Percentiles rank a stretch among this genome's conserved stretches.
These are phyloP conservation scores for Tetheella fluctuosa DNA, from an alignment of 2,888 invertebrate genomes.

Conservation along the genomic window DNA sequence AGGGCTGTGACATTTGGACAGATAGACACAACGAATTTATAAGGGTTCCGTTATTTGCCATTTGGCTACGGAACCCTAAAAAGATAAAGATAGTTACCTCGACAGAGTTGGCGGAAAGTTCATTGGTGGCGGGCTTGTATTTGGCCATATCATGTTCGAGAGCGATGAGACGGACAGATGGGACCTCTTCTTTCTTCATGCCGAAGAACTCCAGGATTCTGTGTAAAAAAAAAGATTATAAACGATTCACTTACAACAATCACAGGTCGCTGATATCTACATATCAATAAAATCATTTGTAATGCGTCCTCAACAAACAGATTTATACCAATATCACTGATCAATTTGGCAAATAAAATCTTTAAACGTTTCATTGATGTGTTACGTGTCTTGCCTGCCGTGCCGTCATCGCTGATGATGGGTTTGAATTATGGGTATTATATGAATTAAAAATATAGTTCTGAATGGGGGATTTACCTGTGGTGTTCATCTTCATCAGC, in stretches of 20 bases:
- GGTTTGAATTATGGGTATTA: no score
- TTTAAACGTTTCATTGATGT: no score
- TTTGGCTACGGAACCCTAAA: neutral
- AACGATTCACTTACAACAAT: neutral
- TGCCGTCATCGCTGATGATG: no score
- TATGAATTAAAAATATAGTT: neutral
- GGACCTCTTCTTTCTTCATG: conserved; percentile 96
- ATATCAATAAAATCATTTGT: no score
- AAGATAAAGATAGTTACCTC: conserved; percentile 59
- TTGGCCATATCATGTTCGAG: conserved; percentile 99
- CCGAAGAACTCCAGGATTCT: conserved; percentile 99
- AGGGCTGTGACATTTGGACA: no score
- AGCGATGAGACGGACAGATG: conserved; percentile 95
- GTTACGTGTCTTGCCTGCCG: no score
- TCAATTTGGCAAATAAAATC: no score
- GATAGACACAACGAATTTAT: no score
- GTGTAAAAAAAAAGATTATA: conserved; percentile 1
- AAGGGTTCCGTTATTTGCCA: no score
- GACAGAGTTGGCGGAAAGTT: conserved; percentile 87
- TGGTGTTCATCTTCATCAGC: conserved; percentile 97
- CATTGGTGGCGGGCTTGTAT: conserved; percentile 94
- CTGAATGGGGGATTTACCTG: conserved; percentile 62
- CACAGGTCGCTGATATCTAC: no score
- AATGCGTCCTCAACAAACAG: no score
- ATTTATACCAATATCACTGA: no score